Evolutionary conservation across 2,888 invertebrate genomes (phyloP), one percentile per base, ranked within the genome.

Genomic region (Hipparchia sbordonii): DNA sequence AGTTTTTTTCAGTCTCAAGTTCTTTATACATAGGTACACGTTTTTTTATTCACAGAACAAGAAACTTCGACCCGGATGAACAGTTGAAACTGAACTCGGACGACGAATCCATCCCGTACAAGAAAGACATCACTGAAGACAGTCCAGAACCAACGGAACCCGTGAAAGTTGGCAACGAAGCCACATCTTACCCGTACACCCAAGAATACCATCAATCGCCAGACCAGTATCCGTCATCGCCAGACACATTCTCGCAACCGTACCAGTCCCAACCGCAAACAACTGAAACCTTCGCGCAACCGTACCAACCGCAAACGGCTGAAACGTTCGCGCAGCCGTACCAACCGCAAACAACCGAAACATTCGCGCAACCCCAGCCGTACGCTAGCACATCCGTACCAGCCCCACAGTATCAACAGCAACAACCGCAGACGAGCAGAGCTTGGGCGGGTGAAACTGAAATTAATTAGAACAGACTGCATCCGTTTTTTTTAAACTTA

Each of bases 101-200:
- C 67, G 92, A 93, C 70, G 93, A 93, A 4, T 93, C 93, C 77
- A 88, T 94, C 62, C 93, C 93, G 0, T 94, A 93, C 85, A 94
- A 93, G 83, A 93, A 93, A 76, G 92, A 91, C 72, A 77, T 85
- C 0, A 79, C 84, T 0, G 92, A 92, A 77, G 92, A 92, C 73
- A 90, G 87, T 56, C 93, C 93, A 0, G 85, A 88, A 62, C 91
- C 91, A 0, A 85, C 89, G 0, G 91, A 91, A 0, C 83, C 87
- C 0, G 84, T 91, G 2, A 85, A 87, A 69, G 85, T 89, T 0
- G 89, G 88, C 67, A 87, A 85, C 51, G 79, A 81, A 3, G 80
- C 80, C 1, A 82, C 79, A 8, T 8, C 48, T 0, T 89, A 82
- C 68, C 82, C 83, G 0, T 90, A 90, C 72, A 84, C 83, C 2